These are phyloP conservation scores for Cyprinodon brontotheroides DNA, from an alignment of 2,113 vertebrate species.

Conservation along the genomic window DNA sequence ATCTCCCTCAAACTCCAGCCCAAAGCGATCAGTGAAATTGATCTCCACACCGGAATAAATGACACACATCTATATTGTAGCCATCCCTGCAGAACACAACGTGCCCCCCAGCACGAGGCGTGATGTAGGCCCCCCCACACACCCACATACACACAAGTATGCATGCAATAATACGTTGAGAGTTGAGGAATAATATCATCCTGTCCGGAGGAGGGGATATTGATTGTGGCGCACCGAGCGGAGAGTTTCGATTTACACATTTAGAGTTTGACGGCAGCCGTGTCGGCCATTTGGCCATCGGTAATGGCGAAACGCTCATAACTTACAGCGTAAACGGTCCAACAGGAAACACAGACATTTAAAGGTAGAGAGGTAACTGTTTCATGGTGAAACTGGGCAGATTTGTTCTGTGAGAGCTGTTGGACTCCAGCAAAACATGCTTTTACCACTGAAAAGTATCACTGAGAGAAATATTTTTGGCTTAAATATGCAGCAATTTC, in stretches of 20 bases:
- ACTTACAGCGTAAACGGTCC: conserved; percentile 60
- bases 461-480: conserved; percentile 2
- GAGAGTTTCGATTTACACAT: conserved; percentile 73
- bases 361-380: not conserved
- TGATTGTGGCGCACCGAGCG: conserved; percentile 46
- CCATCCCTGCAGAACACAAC: conserved; percentile 41
- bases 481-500: conserved; percentile 17
- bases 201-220: conserved; percentile 70
- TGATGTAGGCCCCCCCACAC: conserved; percentile 10
- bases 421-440: conserved; percentile 20
- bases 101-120: conserved; percentile 16
- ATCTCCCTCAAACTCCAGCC: conserved; percentile 28
- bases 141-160: conserved; percentile 24
- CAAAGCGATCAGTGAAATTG: conserved; percentile 33
- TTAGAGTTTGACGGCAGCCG: conserved; percentile 59
- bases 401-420: conserved; percentile 9
- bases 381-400: not conserved
- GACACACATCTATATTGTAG: conserved; percentile 40
- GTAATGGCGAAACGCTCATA: conserved; percentile 56
- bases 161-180: conserved; percentile 20
- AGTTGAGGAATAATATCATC: conserved; percentile 65
- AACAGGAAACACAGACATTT: conserved; percentile 33
- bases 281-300: conserved; percentile 66
- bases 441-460: conserved; percentile 2
- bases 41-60: conserved; percentile 56